A percentile compares a stretch with the other conserved stretches of the same genome.
phyloP scores from a whole-genome alignment of 2,888 invertebrate genomes.

The Operophtera brumata region DNA sequence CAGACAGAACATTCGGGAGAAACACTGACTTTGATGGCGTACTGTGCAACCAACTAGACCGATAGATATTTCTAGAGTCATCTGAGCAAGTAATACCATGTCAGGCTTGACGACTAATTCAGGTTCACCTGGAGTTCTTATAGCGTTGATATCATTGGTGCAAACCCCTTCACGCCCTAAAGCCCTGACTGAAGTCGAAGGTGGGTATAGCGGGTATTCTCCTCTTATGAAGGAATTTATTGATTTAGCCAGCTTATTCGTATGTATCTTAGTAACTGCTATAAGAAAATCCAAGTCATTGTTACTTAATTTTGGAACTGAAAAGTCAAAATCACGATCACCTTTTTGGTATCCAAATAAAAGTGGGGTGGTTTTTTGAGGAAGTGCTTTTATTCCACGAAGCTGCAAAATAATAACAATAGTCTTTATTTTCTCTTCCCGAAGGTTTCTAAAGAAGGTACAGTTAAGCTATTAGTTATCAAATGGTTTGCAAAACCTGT shows the following conservation, averaged over 20 bases:
- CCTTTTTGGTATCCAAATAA: constrained; percentile 58
- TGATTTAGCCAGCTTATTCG: constrained; percentile 47
- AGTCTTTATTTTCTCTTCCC: no score
- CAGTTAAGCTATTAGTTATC: no score
- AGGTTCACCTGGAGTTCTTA: constrained; percentile 43
- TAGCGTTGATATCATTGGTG: constrained; percentile 65
- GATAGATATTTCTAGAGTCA: constrained; percentile 62
- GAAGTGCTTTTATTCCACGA: constrained; percentile 44
- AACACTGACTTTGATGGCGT: constrained; percentile 37
- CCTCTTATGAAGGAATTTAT: constrained; percentile 51
- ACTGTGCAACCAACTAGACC: constrained; percentile 65
- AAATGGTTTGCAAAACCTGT: no score
- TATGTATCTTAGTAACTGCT: constrained; percentile 61
- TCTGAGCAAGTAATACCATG: constrained; percentile 59
- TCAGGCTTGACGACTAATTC: constrained; percentile 47
- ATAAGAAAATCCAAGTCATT: constrained; percentile 53
- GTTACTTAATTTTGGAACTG: constrained; percentile 25
- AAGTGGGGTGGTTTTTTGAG: constrained; percentile 23
- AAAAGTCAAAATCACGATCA: constrained; percentile 46
- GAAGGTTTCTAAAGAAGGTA: no score
- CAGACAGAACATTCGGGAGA: constrained; percentile 58
- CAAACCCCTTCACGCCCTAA: constrained; percentile 52
- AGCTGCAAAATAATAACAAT: constrained; percentile 43
- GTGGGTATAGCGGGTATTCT: constrained; percentile 63
- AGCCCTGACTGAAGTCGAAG: constrained; percentile 32